Conservation (phyloP, 2,797 vertebrate species). For the Spinus olivaceus region DNA sequence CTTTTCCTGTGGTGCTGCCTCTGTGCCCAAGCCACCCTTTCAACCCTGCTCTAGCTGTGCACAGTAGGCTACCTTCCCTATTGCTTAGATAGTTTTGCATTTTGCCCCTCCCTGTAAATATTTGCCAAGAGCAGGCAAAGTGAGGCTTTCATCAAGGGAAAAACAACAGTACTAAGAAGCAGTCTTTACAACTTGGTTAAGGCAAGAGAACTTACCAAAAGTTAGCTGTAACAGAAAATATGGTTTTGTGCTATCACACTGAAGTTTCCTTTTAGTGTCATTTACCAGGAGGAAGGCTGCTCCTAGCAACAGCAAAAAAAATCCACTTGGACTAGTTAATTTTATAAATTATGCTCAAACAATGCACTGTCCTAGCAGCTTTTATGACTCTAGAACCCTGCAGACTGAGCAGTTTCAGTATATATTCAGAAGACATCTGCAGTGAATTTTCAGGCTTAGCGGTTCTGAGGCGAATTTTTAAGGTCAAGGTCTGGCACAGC, state of each 20-base stretch:
- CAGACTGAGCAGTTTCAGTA: neutral
- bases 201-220: neutral
- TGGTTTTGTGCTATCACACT: neutral
- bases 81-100: neutral
- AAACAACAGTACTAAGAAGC: neutral
- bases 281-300: neutral
- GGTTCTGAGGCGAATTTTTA: neutral
- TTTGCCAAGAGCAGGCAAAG: neutral
- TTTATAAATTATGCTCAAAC: neutral
- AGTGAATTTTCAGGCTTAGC: neutral
- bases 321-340: neutral
- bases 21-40: neutral
- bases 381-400: neutral
- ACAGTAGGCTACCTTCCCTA: neutral
- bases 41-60: neutral
- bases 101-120: neutral
- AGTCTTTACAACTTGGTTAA: neutral
- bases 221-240: neutral
- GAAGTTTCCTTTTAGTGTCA: neutral
- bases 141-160: neutral
- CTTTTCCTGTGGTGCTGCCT: neutral
- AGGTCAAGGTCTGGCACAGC: neutral
- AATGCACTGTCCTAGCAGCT: neutral
- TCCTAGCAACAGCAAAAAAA: neutral
- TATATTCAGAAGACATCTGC: neutral